Conservation (phyloP, 2,888 invertebrate species). For the Cryptophagus acutangulus region DNA sequence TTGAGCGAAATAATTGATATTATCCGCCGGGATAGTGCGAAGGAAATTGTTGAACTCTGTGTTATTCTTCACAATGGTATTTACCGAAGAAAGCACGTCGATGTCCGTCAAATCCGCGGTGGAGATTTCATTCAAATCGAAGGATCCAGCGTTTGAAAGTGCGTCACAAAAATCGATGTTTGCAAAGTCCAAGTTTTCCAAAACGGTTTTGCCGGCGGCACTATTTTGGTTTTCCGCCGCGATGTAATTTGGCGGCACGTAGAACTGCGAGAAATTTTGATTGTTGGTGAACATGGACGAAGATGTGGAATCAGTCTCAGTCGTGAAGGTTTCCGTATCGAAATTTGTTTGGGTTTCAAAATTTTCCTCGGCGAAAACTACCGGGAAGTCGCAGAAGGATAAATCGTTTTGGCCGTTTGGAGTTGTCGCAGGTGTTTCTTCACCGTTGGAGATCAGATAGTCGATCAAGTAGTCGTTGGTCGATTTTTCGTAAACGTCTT, state of each 20-base stretch:
- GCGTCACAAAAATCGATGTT: conserved; percentile 36
- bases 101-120: conserved; percentile 22
- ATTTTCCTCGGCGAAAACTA: conserved; percentile 33
- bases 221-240: background rate
- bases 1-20: conserved; percentile 28
- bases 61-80: conserved; percentile 36
- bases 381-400: conserved; percentile 42
- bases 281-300: too few species aligned
- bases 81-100: conserved; percentile 34
- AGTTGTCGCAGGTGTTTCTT: conserved; percentile 13
- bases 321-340: conserved; percentile 6
- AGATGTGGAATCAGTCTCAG: too few species aligned
- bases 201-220: conserved; percentile 6
- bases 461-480: conserved; percentile 33
- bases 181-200: conserved; percentile 27
- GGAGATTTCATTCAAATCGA: conserved; percentile 34
- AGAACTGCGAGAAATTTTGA: conserved; percentile 35
- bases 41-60: conserved; percentile 41
- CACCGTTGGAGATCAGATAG: conserved; percentile 30
- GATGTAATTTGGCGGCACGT: conserved; percentile 29
- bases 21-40: conserved; percentile 30
- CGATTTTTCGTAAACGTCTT: conserved; percentile 15
- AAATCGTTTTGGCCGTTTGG: conserved; percentile 29
- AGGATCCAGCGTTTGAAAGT: conserved; percentile 32
- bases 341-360: conserved; percentile 17